Percentiles rank a stretch among this genome's conserved stretches.
phyloP scores from a whole-genome alignment of 2,888 invertebrate genomes.

The Parapristionchus giblindavisi region DNA sequence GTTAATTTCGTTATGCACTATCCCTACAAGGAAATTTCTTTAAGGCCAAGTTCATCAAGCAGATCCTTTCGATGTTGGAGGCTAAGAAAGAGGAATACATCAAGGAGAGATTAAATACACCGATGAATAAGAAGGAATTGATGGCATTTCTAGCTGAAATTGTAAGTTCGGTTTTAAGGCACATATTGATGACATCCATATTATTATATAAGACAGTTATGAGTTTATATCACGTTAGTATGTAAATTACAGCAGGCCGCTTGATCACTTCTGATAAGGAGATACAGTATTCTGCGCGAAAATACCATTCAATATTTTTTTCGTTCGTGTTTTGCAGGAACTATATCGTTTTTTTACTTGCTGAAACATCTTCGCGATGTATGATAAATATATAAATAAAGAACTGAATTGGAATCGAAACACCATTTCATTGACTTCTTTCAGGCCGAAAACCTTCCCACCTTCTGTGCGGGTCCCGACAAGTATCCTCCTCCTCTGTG shows the following conservation, averaged over 20 bases:
- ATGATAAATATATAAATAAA: too few relatives aligned
- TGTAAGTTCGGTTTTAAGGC: slow-evolving; percentile 75
- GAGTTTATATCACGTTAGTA: too few relatives aligned
- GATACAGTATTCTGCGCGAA: too few relatives aligned
- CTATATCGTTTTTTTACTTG: not conserved
- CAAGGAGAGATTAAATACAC: slow-evolving; percentile 68
- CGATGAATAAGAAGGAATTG: slow-evolving; percentile 88
- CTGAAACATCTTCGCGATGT: too few relatives aligned
- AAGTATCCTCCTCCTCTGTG: slow-evolving; percentile 86
- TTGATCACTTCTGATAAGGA: not conserved
- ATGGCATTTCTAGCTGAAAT: slow-evolving; percentile 94
- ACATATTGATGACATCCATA: not conserved
- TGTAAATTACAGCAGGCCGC: too few relatives aligned
- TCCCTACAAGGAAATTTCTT: too few relatives aligned
- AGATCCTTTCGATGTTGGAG: too few relatives aligned
- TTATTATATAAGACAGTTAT: not conserved
- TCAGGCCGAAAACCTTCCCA: slow-evolving; percentile 78
- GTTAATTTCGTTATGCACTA: too few relatives aligned
- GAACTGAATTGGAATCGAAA: too few relatives aligned
- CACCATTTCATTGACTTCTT: not conserved
- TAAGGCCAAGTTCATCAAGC: too few relatives aligned
- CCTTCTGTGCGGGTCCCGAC: slow-evolving; percentile 83
- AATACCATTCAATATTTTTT: not conserved
- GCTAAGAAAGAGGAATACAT: slow-evolving; percentile 31
- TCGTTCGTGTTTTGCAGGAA: not conserved